phyloP scores from a whole-genome alignment of 2,888 invertebrate genomes.

The Gnatocerus cornutus region DNA sequence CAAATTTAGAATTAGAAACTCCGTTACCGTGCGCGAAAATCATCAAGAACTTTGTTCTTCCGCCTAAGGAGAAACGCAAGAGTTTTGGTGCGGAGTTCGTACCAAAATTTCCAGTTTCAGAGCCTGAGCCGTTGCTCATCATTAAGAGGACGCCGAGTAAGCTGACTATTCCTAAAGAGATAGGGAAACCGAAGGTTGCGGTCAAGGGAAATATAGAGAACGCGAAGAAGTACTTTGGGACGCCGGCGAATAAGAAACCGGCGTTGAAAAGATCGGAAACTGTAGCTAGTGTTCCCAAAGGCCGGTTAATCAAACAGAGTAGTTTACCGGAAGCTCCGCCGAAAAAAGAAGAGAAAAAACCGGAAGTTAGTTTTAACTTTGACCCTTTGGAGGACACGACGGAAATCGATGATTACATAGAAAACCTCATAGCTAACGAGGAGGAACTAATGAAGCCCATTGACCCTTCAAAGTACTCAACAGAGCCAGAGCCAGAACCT shows the following conservation, averaged over 20 bases:
- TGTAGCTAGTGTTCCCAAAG: constrained; percentile 39
- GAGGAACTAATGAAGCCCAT: constrained; percentile 69
- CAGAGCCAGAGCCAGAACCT: constrained; percentile 46
- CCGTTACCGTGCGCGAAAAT: constrained; percentile 53
- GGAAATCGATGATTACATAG: constrained; percentile 69
- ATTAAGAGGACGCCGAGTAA: constrained; percentile 70
- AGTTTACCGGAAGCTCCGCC: constrained; percentile 62
- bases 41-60: constrained; percentile 65
- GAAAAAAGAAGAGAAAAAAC: constrained; percentile 48
- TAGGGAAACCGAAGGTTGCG: constrained; percentile 68
- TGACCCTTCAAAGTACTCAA: constrained; percentile 60
- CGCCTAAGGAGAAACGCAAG: constrained; percentile 62
- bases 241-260: constrained; percentile 49
- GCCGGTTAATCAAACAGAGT: constrained; percentile 59
- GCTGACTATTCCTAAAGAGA: constrained; percentile 67
- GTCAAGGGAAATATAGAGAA: constrained; percentile 64
- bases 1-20: constrained; percentile 53
- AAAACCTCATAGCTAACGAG: constrained; percentile 67
- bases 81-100: constrained; percentile 67
- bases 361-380: constrained; percentile 65
- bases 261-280: constrained; percentile 58
- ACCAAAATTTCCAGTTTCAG: constrained; percentile 62
- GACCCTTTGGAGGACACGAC: constrained; percentile 68
- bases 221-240: constrained; percentile 69
- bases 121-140: constrained; percentile 67